These are phyloP conservation scores for Folsomia candida DNA, from an alignment of 2,888 invertebrate species.

Conservation along the genomic window DNA sequence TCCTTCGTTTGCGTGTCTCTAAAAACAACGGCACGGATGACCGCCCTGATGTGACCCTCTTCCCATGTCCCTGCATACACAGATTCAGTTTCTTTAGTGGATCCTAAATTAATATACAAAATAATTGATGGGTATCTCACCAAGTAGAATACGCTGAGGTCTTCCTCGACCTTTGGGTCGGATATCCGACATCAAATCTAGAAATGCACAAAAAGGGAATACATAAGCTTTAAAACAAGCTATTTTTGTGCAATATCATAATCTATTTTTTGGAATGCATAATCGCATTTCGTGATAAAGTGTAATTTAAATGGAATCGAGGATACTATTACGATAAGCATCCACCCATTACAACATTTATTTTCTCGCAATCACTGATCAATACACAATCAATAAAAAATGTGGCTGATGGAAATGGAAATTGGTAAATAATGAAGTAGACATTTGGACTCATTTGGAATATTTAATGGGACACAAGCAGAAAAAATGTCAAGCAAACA, in stretches of 20 bases:
- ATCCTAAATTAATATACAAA: too few species aligned
- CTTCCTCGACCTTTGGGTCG: constrained; percentile 87
- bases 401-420: background rate
- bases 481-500: background rate
- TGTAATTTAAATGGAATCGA: background rate
- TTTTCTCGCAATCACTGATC: background rate
- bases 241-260: background rate
- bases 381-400: background rate
- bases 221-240: background rate
- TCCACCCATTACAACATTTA: too few species aligned
- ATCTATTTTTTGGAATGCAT: background rate
- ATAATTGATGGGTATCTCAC: too few species aligned
- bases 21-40: constrained; percentile 88
- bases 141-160: constrained; percentile 82
- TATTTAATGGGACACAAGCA: background rate
- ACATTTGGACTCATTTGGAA: constrained; percentile 2
- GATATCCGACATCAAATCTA: constrained; percentile 64
- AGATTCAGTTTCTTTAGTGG: too few species aligned
- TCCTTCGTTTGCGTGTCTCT: constrained; percentile 80
- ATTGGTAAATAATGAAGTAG: background rate
- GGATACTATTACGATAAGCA: too few species aligned
- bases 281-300: background rate
- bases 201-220: too few species aligned
- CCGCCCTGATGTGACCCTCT: constrained; percentile 88
- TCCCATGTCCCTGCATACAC: constrained; percentile 96